phyloP scores from a whole-genome alignment of 2,797 vertebrate genomes.

The Xerus rutilus region DNA sequence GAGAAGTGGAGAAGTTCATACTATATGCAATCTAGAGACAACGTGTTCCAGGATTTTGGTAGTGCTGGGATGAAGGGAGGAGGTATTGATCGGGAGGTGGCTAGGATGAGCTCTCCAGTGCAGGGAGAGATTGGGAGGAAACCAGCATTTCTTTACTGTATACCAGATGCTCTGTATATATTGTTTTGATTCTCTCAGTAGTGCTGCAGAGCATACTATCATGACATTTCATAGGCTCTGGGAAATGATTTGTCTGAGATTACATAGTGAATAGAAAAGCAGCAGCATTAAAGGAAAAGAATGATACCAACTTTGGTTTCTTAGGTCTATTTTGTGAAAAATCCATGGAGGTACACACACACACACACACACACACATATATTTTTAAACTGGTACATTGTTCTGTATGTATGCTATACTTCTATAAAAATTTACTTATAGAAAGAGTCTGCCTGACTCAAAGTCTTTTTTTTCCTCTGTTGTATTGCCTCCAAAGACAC shows the following conservation, averaged over 20 bases:
- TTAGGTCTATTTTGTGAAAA: conserved; percentile 15
- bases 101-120: fast-evolving
- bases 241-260: conserved; percentile 13
- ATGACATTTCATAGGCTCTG: background rate
- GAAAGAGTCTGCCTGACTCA: background rate
- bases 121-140: background rate
- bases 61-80: background rate
- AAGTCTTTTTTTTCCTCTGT: background rate
- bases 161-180: background rate
- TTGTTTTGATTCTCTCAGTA: background rate
- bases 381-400: background rate
- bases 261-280: background rate
- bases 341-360: background rate
- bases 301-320: background rate
- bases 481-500: background rate
- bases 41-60: background rate
- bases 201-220: background rate
- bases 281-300: background rate
- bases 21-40: background rate
- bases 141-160: background rate
- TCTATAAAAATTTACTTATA: background rate
- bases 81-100: background rate
- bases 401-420: background rate
- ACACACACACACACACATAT: background rate
- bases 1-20: background rate